These are phyloP conservation scores for Spongilla lacustris DNA, from an alignment of 37 sponge, comb jelly and placozoan species.

Conservation along the genomic window DNA sequence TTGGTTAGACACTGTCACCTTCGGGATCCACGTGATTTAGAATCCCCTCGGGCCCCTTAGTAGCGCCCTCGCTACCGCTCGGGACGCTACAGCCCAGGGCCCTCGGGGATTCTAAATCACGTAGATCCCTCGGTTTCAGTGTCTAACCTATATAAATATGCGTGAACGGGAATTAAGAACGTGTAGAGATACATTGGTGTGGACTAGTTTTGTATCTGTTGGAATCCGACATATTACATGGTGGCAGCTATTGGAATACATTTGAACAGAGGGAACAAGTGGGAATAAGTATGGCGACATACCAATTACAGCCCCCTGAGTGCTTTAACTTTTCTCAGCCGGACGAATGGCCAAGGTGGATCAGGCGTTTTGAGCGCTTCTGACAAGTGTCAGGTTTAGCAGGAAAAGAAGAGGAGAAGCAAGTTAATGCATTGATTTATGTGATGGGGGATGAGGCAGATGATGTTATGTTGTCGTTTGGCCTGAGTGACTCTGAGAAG, in stretches of 20 bases:
- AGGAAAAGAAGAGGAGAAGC: slow-evolving; percentile 19
- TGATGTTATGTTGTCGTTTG: slow-evolving; percentile 3
- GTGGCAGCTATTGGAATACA: background rate
- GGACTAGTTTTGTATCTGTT: background rate
- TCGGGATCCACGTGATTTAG: too few relatives aligned
- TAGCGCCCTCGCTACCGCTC: too few relatives aligned
- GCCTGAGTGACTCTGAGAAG: background rate
- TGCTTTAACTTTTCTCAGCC: slow-evolving; percentile 17
- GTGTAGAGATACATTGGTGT: background rate
- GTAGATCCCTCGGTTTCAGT: too few relatives aligned
- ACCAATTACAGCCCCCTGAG: slow-evolving; percentile 10
- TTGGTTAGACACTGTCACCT: too few relatives aligned
- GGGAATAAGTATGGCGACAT: background rate
- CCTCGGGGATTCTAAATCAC: too few relatives aligned
- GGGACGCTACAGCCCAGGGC: too few relatives aligned
- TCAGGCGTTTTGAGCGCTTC: slow-evolving; percentile 18
- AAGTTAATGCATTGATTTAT: slow-evolving; percentile 36
- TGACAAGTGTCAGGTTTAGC: slow-evolving; percentile 5
- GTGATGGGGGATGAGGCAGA: slow-evolving; percentile 49
- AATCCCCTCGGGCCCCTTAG: too few relatives aligned
- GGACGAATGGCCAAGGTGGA: slow-evolving; percentile 30
- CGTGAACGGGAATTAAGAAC: too few relatives aligned
- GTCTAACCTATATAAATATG: too few relatives aligned
- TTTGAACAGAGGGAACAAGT: background rate
- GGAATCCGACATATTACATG: background rate